Evolutionary conservation across 2,888 invertebrate genomes (phyloP), one percentile per base, ranked within the genome.

Genomic region (Neoscelio sp.): DNA sequence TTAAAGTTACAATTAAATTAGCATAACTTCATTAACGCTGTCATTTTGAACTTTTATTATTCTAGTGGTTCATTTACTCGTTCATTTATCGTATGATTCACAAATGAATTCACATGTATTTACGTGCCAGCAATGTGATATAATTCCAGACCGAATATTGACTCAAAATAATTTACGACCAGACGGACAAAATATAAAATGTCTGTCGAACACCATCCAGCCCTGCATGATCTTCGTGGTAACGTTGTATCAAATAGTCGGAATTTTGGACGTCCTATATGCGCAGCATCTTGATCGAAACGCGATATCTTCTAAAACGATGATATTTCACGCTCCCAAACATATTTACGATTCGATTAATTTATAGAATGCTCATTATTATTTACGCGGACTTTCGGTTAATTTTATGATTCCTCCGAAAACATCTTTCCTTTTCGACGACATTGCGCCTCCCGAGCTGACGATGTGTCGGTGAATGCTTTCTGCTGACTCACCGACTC

Each of bases 351-450:
- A 58, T 58, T 38, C 58, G 48, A 50, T 74, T 74, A 58, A 67
- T 74, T 74, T 58, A 65, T 67, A 64, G 65, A 74, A 74, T 33
- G 20, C 35, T 74, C 20, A 74, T 65, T 58, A 74, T 65, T 74
- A 74, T 65, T 74, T 74, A 56, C 56, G 65, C 42, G 50, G 40
- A 56, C 48, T 56, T 74, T 50, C 46, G 8, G 33, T 54, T 23
- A 18, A 65, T 42, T 74, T 58, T 65, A 74, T 18, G 48, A 50
- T 58, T 56, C 26, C 8, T 54, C 12, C 28, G 54, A 33, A 73
- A 73, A 18, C 44, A 33, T 46, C 38, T 46, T n/a, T 20, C 17
- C 13, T 52, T 42, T 13, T 50, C 20, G 20, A 23, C 15, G 28
- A 50, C 35, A 50, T 23, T 54, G 26, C 17, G 42, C 42, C 18